phyloP scores from a whole-genome alignment of 2,113 vertebrate species.

The Felis catus region F.catus_Fca126_mat1.0 CM031421.1:75809001-75809500 shows the following conservation, averaged over 20 bases:
- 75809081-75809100: too few species aligned
- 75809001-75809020: not conserved
- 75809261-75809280: not conserved
- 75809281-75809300: not conserved
- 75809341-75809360: not conserved
- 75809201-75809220: too few species aligned
- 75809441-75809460: not conserved
- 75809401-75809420: not conserved
- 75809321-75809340: not conserved
- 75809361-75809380: not conserved
- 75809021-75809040: not conserved
- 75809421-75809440: not conserved
- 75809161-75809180: too few species aligned
- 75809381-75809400: not conserved
- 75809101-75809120: too few species aligned
- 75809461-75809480: not conserved
- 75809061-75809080: too few species aligned
- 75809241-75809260: too few species aligned
- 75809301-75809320: not conserved
- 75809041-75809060: too few species aligned
- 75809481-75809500: not conserved
- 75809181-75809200: too few species aligned
- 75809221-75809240: too few species aligned
- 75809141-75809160: too few species aligned
- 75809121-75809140: too few species aligned